A percentile compares a stretch with the other conserved stretches of the same genome.
Evolutionary conservation across 2,888 invertebrate genomes (phyloP).

Genomic region (Ctenicera cuprea): DNA sequence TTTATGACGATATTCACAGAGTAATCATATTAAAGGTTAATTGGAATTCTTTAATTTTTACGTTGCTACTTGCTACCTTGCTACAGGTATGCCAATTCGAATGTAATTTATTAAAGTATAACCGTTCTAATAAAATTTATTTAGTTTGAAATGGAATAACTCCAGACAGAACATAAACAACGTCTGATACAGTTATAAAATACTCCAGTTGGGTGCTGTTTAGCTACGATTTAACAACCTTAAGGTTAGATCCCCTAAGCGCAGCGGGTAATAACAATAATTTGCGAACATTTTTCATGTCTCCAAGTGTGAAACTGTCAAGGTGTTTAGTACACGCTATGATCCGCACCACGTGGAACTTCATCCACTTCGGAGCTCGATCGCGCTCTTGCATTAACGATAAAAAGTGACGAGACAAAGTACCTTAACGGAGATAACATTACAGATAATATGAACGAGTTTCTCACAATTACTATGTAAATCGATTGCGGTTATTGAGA

Average conservation of each 20-base stretch:
- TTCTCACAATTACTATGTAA: constrained; percentile 61
- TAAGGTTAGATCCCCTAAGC: constrained; percentile 43
- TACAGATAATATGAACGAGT: constrained; percentile 55
- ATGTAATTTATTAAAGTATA: constrained; percentile 39
- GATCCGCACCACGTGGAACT: constrained; percentile 46
- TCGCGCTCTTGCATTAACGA: constrained; percentile 39
- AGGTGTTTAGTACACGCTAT: constrained; percentile 52
- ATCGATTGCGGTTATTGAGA: constrained; percentile 61
- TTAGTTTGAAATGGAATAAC: constrained; percentile 33
- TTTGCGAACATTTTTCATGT: constrained; percentile 54
- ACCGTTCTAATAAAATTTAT: constrained; percentile 37
- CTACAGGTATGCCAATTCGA: constrained; percentile 26
- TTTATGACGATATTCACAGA: background rate
- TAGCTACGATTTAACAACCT: constrained; percentile 41
- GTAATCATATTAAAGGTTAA: background rate
- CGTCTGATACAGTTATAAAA: constrained; percentile 43
- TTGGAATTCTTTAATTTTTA: constrained; percentile 17
- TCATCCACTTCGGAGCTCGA: constrained; percentile 29
- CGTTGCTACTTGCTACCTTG: background rate
- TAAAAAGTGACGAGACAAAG: constrained; percentile 45
- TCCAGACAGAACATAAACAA: constrained; percentile 34
- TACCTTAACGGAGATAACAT: constrained; percentile 55
- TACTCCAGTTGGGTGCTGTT: constrained; percentile 30
- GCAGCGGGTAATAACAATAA: constrained; percentile 55
- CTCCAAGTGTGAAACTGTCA: constrained; percentile 55